Base-by-base conservation (phyloP, 1,140 invertebrate species). In the Penaeus japonicus region DNA sequence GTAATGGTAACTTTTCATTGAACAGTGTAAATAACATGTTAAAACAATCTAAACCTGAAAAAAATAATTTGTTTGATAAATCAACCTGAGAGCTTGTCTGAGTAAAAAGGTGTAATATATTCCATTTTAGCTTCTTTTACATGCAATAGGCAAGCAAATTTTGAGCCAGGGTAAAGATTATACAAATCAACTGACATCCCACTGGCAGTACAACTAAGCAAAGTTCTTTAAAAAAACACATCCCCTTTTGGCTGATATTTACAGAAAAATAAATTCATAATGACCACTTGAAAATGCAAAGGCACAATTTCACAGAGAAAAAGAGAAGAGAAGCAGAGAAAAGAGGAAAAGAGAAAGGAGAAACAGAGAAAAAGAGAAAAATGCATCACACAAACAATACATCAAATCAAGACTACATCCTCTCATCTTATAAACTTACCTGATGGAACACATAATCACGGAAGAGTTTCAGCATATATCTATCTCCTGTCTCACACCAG, bases 401-500 rank as follows among this genome's bases (percentile, higher is more conserved):
- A 75, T 35, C 12, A 18, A 35, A 32, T 30, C n/a, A n/a, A 27
- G 10, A 32, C 22, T 15, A 75, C 70, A 75, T 47, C 10, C 47
- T 47, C 47, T 15, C 15, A 47, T 47, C 10, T 47, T 22, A 84
- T 20, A 2, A 32, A 82, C 89, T 86, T 59, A 91, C 91, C 92
- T 96, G 95, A 94, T 99, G 98, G 93, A 99, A 99, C 87, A 99
- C 93, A 92, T 98, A 99, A 94, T 99, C 99, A 90, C 98, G 94
- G 94, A 99, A 99, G 91, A 99, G 93, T 94, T 99, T 99, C 92
- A 99, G 94, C 96, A 99, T 97, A 93, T 99, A 99, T 77, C 98
- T 95, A 93, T 99, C 98, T 53, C 98, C 98, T 39, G 98, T 99
- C 93, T 99, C 98, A 73, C 97, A 95, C 98, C 98, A 99, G 32